Base-by-base conservation (phyloP, 2,888 invertebrate genomes). In the Aphodius sticticus region DNA sequence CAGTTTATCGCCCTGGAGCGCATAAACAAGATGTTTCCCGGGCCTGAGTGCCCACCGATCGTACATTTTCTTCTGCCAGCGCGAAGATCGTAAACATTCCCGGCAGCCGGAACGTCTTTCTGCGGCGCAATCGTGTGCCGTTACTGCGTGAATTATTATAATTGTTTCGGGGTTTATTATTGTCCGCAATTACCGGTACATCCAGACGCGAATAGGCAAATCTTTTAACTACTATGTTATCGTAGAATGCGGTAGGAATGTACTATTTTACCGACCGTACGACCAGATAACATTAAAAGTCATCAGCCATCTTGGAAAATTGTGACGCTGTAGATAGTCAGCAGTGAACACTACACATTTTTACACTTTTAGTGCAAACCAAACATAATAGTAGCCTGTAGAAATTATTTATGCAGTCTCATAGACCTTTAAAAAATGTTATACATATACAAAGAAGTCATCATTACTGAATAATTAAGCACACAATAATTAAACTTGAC, bases 1-100 rank as follows among this genome's bases (percentile, higher is more conserved):
- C 82, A 83, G 78, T 84, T 84, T 83, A 84, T 83, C 82, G 83
- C 81, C 81, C 81, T 71, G 81, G 69, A 69, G 26, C 35, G 69
- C 79, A 77, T 81, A 79, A 81, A 81, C 37, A 78, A 77, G 81
- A 78, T 70, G 77, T 81, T 77, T 77, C 74, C 36, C 16, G 77
- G 70, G 74, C 53, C 69, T 74, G 74, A 77, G 74, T 36, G 69
- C 69, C 69, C n/a, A 70, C 38, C 74, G 72, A 71, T 72, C 71
- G 69, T 16, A 37, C 74, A 35, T n/a, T 53, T 53, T 53, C 53
- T 53, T 53, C 53, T 35, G 35, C 36, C 74, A 37, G 36, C 74
- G 74, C 36, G n/a, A 37, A n/a, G 74, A n/a, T 74, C 74, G 74
- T 74, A 74, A 74, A 74, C 74, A 74, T 69, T 74, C 77, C 77